Conservation (phyloP, 2,888 invertebrate genomes). For the Eumerus sabulonum region DNA sequence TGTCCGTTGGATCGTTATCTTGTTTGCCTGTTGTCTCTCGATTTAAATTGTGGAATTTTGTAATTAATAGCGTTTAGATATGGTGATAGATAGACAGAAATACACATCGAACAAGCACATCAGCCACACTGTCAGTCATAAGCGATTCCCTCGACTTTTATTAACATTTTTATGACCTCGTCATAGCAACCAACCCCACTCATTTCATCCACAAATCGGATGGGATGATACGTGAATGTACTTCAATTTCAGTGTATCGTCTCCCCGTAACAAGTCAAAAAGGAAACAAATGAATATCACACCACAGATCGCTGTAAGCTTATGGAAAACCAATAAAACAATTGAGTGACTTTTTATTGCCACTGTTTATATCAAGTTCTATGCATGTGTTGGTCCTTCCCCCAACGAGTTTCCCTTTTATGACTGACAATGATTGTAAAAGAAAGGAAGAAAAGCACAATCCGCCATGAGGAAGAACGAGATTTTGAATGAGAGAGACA, state of each 20-base stretch:
- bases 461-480: no score
- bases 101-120: conserved; percentile 19
- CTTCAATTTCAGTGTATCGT: conserved; percentile 41
- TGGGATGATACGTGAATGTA: conserved; percentile 45
- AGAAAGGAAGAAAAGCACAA: conserved; percentile 6
- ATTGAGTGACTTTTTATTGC: conserved; percentile 66
- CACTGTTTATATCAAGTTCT: conserved; percentile 16
- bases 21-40: conserved; percentile 40
- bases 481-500: conserved; percentile 22
- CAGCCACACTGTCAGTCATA: conserved; percentile 11
- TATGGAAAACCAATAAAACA: conserved; percentile 67
- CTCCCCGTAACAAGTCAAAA: conserved; percentile 1
- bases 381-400: conserved; percentile 4
- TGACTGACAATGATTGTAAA: conserved; percentile 43
- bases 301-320: conserved; percentile 58
- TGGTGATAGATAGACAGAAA: conserved; percentile 6
- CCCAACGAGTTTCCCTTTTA: conserved; percentile 35
- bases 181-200: no score
- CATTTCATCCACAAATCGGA: conserved; percentile 25
- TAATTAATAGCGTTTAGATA: conserved; percentile 57
- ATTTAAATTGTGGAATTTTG: conserved; percentile 40
- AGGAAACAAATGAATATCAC: neutral
- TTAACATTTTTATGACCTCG: conserved; percentile 14
- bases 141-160: conserved; percentile 9
- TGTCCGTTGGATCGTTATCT: conserved; percentile 39